phyloP scores from a whole-genome alignment of 2,113 vertebrate genomes.

The Amphilophus citrinellus region DNA sequence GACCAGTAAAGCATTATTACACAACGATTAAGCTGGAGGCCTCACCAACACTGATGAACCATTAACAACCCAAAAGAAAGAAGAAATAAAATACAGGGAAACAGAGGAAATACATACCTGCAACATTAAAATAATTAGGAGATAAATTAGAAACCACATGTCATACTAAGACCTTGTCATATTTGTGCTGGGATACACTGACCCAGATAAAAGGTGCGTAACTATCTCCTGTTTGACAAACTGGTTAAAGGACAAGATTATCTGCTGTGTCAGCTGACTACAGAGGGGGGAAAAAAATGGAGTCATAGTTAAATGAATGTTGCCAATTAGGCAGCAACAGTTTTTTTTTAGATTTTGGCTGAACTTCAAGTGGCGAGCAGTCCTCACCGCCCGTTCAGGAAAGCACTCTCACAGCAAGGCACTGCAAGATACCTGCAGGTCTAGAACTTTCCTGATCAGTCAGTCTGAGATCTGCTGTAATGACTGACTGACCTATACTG shows the following conservation, averaged over 20 bases:
- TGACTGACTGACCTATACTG: not conserved
- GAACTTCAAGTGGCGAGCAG: not conserved
- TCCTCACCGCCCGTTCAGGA: not conserved
- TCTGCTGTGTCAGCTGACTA: not conserved
- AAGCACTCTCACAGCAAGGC: not conserved
- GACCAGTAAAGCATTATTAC: not conserved
- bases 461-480: not conserved
- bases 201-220: not conserved
- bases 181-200: not conserved
- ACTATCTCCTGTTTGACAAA: not conserved
- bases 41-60: not conserved
- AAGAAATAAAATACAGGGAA: not conserved
- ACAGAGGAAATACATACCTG: not conserved
- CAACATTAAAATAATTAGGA: not conserved
- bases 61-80: not conserved
- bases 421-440: not conserved
- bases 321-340: not conserved
- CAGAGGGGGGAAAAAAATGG: not conserved
- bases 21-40: not conserved
- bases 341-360: not conserved
- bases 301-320: not conserved
- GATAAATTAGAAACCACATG: not conserved
- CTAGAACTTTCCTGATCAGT: conserved; percentile 14
- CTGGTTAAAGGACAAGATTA: not conserved
- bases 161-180: not conserved